Evolutionary conservation across 2,888 invertebrate genomes (phyloP), one percentile per base, ranked within the genome.

Genomic region (Eristalinus sepulchralis): DNA sequence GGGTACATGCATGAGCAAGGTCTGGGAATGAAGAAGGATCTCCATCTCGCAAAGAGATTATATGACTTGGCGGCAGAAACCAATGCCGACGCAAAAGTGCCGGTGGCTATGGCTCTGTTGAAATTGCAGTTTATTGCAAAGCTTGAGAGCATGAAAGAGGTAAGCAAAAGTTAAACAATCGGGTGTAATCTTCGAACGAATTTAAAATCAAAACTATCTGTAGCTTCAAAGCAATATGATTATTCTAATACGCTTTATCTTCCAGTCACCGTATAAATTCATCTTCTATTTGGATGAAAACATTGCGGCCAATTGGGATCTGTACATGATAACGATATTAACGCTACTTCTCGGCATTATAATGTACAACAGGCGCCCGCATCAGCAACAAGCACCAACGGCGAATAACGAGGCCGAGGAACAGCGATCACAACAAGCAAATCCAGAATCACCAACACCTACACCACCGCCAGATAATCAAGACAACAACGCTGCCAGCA

Each of bases 1-100:
- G 99, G 98, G 27, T 99, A 99, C 93, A 99, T 99, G 99, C 99
- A 99, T 93, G 99, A 99, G 93, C 97, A 97, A 89, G 99, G 99
- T 0, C 94, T 99, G 27, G 99, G 99, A 8, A 96, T 99, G 93
- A 94, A 95, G 8, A 94, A 94, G 75, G 97, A 99, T 93, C 95
- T 98, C 90, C 98, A 99, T 93, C 93, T 99, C 81, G 99, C 99
- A 31, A 99, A 99, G 93, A 95, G 99, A 31, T 97, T 97, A 92
- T 99, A 99, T 93, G 99, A 99, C 94, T 95, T 97, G 92, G 98
- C 99, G 0, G 97, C 97, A 0, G 97, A 98, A 92, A 97, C 98
- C 0, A 97, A 97, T 91, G 94, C 96, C 0, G 99, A 99, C 92
- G 99, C 99, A 0, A 96, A 97, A 90, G 96, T 99, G 77, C 99